These are phyloP conservation scores for Heteromormyrus szaboi DNA, from an alignment of 2,797 vertebrate genomes.

Conservation along the genomic window DNA sequence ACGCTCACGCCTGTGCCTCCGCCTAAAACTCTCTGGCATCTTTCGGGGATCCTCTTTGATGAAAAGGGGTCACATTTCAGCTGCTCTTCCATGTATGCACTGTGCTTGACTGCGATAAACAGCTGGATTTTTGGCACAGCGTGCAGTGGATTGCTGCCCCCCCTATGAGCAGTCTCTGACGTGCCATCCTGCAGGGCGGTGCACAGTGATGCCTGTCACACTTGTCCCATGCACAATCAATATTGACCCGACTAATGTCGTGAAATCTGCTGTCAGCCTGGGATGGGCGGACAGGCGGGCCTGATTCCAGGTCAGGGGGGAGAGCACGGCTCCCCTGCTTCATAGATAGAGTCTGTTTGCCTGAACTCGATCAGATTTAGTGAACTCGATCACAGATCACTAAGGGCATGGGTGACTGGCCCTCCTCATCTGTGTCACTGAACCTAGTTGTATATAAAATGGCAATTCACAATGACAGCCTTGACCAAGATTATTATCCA, in stretches of 20 bases:
- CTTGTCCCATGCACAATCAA: conserved; percentile 49
- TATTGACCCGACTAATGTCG: conserved; percentile 23
- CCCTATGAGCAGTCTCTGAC: conserved; percentile 14
- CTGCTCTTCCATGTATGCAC: neutral
- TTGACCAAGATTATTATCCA: neutral
- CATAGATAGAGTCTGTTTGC: neutral
- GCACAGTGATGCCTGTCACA: conserved; percentile 49
- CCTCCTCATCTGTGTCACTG: neutral
- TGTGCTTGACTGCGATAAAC: conserved; percentile 2
- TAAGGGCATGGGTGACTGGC: neutral
- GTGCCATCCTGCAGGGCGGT: conserved; percentile 18
- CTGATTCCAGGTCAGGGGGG: neutral
- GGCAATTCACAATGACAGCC: neutral
- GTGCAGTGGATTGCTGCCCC: conserved; percentile 5
- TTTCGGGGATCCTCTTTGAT: neutral
- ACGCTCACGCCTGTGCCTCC: neutral
- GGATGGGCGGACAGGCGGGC: neutral
- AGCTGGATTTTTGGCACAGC: conserved; percentile 15
- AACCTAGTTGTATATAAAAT: neutral
- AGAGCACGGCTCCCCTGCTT: no score
- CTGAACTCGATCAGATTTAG: neutral
- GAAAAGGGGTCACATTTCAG: neutral
- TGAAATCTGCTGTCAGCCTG: neutral
- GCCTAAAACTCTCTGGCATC: neutral
- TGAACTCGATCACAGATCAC: neutral